These are phyloP conservation scores for Carpatolechia fugitivella DNA, from an alignment of 2,888 invertebrate genomes.

Conservation along the genomic window DNA sequence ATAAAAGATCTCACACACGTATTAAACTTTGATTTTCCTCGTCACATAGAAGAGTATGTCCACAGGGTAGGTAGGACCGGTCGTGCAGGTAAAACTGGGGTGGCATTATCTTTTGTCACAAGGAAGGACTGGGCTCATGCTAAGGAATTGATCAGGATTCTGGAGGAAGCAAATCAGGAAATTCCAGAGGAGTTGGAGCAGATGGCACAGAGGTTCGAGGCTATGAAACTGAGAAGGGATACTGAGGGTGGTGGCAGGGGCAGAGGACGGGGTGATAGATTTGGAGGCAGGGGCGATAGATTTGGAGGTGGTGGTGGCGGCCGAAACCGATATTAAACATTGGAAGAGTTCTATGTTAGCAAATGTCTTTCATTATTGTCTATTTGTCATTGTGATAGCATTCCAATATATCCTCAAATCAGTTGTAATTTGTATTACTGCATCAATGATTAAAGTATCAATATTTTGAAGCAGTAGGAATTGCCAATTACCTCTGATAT, in stretches of 20 bases:
- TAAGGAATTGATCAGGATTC: constrained; percentile 87
- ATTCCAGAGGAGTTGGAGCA: constrained; percentile 86
- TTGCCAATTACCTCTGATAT: too few relatives aligned
- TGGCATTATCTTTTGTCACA: constrained; percentile 90
- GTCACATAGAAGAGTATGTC: constrained; percentile 97
- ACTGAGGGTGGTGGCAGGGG: constrained; percentile 71
- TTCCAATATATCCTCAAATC: too few relatives aligned
- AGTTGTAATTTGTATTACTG: too few relatives aligned
- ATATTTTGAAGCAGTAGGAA: too few relatives aligned
- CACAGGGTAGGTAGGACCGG: constrained; percentile 98
- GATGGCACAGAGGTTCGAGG: constrained; percentile 87
- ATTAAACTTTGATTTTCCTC: constrained; percentile 95
- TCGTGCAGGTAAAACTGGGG: constrained; percentile 91
- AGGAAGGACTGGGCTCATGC: constrained; percentile 91
- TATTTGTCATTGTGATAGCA: too few relatives aligned
- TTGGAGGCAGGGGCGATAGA: background rate
- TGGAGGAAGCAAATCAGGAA: constrained; percentile 92
- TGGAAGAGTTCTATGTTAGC: too few relatives aligned
- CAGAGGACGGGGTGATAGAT: constrained; percentile 29
- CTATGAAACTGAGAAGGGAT: constrained; percentile 82
- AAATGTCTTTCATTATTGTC: too few relatives aligned
- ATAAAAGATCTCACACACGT: constrained; percentile 94
- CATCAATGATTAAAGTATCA: too few relatives aligned
- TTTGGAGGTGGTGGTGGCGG: background rate
- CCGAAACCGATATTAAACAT: background rate